Evolutionary conservation across 2,113 vertebrate species (phyloP), one percentile per base, ranked within the genome.

Genomic region (Lepisosteus oculatus): DNA sequence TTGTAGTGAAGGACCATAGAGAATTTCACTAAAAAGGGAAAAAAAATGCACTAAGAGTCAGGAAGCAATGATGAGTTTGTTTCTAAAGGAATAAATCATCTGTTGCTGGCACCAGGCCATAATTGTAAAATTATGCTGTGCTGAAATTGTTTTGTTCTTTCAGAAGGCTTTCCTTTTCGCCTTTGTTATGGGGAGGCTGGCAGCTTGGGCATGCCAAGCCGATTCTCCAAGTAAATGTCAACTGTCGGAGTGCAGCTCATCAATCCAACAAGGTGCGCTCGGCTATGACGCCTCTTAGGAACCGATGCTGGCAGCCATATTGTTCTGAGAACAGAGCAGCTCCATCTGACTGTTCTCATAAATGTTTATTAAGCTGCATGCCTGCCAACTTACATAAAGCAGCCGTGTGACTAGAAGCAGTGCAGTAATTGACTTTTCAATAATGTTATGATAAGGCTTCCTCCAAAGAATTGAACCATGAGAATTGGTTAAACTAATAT

Each of bases 191-290:
- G 84, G 79, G 88, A 90, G 84, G 87, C 77, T 87, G 89, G 88
- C 92, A 87, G 87, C 84, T 90, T 86, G 87, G 82, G 81, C 83
- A 87, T 85, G 89, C 91, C 94, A 94, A 87, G 86, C 87, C 89
- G 89, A 93, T 87, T 93, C 89, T 87, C 89, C 80, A 74, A 90
- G 90, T 90, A 85, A 92, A 92, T 92, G 91, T 92, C 93, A 93
- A 74, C 92, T 89, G 93, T 95, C 91, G 88, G 89, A 90, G 84
- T 69, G 84, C 85, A 86, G 82, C 81, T 90, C 90, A 82, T 94
- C 91, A 92, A 84, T 91, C 88, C 89, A 83, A 80, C 78, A 71
- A 75, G 80, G 82, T 72, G 87, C 83, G 79, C 72, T 85, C 85
- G 86, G 84, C 86, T 87, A 87, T 89, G 87, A 85, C 0, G 69